Base-by-base conservation (phyloP, 2,888 invertebrate species). In the Campoplex nolae region DNA sequence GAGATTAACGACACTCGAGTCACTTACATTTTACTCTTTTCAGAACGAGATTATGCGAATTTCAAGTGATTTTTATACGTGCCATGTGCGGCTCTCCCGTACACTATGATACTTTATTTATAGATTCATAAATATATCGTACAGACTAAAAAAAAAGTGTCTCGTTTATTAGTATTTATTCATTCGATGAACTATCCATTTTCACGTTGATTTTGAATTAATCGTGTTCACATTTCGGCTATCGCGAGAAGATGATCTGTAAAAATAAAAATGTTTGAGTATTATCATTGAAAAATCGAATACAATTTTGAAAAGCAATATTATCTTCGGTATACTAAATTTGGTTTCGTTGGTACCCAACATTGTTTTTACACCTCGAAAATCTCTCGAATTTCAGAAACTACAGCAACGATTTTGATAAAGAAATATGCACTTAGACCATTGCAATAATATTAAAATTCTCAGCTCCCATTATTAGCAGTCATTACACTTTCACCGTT, bases 1-100 rank as follows among this genome's bases (percentile, higher is more conserved):
- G 58, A 81, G 58, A 86, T 86, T 78, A 81, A 77, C 75, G 76
- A 67, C 45, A 51, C 73, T 45, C 18, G 67, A 51, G 67, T 58
- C 23, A 0, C 70, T 76, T 83, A 58, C 76, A 45, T 32, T 32
- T 23, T 80, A 62, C 45, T 45, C 56, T 71, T 56, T 86, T 86
- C 62, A 51, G 68, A 32, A 62, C 58, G 84, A 62, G 13, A 77
- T 81, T 85, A 48, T 58, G 28, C 51, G 76, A 56, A 23, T 68
- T 76, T 68, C 32, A 8, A 77, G 78, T 78, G 82, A 78, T 23
- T 68, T 85, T 32, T 75, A 58, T 38, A 68, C 32, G 18, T 3
- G 28, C 32, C 48, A 35, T 77, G 18, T 67, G 51, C 65, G 51
- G 51, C 51, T 51, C 23, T 35, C 48, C 67, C 51, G 65, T 67